These are phyloP conservation scores for Leptinotarsa peninsularis DNA, from an alignment of 2,888 invertebrate species.

Conservation along the genomic window DNA sequence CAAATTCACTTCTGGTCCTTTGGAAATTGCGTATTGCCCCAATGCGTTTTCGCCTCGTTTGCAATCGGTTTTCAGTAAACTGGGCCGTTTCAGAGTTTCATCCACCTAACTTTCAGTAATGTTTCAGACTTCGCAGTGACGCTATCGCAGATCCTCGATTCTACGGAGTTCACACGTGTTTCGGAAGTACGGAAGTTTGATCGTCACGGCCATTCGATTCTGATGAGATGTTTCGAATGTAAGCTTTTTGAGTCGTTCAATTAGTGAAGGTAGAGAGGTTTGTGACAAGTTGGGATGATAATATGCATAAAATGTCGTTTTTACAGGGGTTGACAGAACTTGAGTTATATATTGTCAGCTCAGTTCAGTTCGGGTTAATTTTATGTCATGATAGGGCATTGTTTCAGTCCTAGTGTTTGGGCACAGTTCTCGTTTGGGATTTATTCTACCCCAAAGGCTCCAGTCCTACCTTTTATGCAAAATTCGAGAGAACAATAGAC, in stretches of 20 bases:
- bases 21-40: background rate
- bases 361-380: no score
- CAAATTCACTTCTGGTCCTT: background rate
- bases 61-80: constrained; percentile 8
- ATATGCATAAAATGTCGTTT: background rate
- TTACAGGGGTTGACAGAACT: background rate
- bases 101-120: background rate
- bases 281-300: background rate
- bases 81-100: constrained; percentile 2
- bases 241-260: background rate
- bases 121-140: background rate
- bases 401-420: no score
- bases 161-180: background rate
- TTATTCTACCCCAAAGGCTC: no score
- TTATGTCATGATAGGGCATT: no score
- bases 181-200: background rate
- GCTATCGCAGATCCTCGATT: background rate
- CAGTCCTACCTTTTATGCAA: no score
- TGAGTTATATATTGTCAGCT: no score
- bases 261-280: background rate
- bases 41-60: constrained; percentile 10
- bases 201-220: background rate
- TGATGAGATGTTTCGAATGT: constrained; percentile 2
- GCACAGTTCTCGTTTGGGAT: no score
- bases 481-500: no score